A percentile compares a stretch with the other conserved stretches of the same genome.
phyloP scores from a whole-genome alignment of 2,888 invertebrate species.

The Parnassius smintheus region DNA sequence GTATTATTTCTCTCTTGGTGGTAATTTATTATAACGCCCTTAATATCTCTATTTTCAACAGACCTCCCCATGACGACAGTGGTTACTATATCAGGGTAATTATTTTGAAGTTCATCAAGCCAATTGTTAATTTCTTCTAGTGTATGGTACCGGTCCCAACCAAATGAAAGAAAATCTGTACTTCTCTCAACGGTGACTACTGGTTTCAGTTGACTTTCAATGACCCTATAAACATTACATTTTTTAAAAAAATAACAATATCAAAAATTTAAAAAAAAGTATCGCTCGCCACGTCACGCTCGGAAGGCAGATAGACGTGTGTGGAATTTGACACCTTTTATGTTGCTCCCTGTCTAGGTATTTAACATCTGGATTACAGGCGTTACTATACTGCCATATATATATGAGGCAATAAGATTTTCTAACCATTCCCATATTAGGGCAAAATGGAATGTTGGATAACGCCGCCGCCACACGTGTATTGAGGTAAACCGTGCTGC shows the following conservation, averaged over 20 bases:
- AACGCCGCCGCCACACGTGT: too few species aligned
- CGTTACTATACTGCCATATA: too few species aligned
- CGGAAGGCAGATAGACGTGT: too few species aligned
- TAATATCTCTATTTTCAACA: constrained; percentile 82
- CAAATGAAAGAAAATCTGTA: constrained; percentile 51
- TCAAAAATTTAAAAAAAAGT: too few species aligned
- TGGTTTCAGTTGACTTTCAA: constrained; percentile 68
- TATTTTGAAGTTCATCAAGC: constrained; percentile 74
- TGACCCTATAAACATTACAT: constrained; percentile 56
- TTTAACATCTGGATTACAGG: too few species aligned
- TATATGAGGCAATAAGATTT: too few species aligned
- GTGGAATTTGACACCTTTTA: too few species aligned
- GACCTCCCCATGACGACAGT: constrained; percentile 80
- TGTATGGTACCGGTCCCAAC: constrained; percentile 82
- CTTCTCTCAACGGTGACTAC: constrained; percentile 33
- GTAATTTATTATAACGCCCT: constrained; percentile 74
- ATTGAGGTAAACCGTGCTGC: too few species aligned
- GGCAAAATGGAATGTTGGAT: too few species aligned
- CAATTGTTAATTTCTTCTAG: constrained; percentile 82
- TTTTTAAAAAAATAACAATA: neutral
- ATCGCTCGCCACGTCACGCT: too few species aligned
- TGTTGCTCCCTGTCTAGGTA: too few species aligned
- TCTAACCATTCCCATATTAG: too few species aligned
- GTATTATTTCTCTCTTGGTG: constrained; percentile 61
- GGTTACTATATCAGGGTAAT: constrained; percentile 73